These are phyloP conservation scores for Rhinoptilus africanus DNA, from an alignment of 2,113 vertebrate genomes.

Conservation along the genomic window DNA sequence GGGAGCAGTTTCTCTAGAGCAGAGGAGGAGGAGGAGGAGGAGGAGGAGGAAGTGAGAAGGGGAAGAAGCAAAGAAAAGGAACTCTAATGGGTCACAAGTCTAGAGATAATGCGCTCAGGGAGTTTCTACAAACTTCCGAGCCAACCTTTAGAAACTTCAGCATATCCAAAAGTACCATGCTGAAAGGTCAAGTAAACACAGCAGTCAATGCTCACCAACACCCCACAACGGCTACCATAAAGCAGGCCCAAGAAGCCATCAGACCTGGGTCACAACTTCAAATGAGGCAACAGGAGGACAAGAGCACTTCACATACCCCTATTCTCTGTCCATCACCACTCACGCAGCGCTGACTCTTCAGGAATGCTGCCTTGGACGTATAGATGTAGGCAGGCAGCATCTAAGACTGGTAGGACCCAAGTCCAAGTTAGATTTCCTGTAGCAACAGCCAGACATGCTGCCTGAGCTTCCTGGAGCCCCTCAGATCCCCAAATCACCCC, in stretches of 20 bases:
- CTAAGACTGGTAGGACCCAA: not conserved
- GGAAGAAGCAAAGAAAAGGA: slow-evolving; percentile 8
- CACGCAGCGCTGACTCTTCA: fast-evolving
- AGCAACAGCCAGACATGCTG: not conserved
- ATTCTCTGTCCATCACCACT: not conserved
- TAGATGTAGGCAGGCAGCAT: not conserved
- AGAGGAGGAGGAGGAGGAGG: not conserved
- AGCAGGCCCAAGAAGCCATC: not conserved
- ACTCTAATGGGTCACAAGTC: fast-evolving
- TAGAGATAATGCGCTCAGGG: not conserved
- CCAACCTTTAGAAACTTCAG: not conserved
- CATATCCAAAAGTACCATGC: fast-evolving
- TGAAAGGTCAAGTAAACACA: not conserved
- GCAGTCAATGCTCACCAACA: not conserved
- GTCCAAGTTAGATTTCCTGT: not conserved
- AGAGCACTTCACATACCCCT: not conserved
- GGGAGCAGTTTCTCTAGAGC: not conserved
- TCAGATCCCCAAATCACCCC: not conserved
- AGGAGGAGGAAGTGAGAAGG: slow-evolving; percentile 23
- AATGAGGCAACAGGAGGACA: not conserved
- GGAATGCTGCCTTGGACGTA: not conserved
- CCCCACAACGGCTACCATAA: fast-evolving
- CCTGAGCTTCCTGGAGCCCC: not conserved
- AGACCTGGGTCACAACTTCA: not conserved
- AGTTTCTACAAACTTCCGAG: not conserved